Conservation (phyloP, 2,113 vertebrate species). For the Hypomesus transpacificus region DNA sequence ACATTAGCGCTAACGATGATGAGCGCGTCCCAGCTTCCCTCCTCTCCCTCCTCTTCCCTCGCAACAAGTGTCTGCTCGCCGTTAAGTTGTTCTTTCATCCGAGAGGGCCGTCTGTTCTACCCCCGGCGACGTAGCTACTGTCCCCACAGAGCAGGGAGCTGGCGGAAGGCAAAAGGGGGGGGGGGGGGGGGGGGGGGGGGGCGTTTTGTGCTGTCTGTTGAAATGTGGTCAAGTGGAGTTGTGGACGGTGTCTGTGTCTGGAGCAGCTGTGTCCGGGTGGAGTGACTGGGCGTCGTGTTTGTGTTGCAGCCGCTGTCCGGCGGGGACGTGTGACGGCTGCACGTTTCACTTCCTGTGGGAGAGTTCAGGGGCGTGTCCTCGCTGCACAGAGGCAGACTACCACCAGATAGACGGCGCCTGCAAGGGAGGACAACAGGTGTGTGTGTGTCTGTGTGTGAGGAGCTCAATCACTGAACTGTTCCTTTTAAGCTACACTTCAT, state of each 20-base stretch:
- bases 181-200: too few species aligned
- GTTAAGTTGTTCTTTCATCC: too few species aligned
- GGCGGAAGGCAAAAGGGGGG: too few species aligned
- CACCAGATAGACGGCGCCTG: constrained; percentile 92
- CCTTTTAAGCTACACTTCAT: background rate
- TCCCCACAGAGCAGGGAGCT: too few species aligned
- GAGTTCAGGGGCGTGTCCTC: constrained; percentile 90
- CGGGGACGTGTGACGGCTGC: constrained; percentile 93
- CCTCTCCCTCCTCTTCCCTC: too few species aligned
- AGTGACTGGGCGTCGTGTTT: constrained; percentile 26
- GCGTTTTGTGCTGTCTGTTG: too few species aligned
- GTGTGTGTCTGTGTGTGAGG: constrained; percentile 10
- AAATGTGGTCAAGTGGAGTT: background rate
- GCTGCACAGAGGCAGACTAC: constrained; percentile 85
- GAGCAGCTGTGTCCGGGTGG: background rate
- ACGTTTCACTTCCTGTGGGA: constrained; percentile 93
- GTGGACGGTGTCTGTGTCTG: background rate
- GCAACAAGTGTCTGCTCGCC: too few species aligned
- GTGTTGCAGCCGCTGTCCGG: constrained; percentile 79
- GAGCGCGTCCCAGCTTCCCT: too few species aligned
- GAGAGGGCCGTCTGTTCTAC: too few species aligned
- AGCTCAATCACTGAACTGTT: too few species aligned
- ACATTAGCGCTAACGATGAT: too few species aligned
- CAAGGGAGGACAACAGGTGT: constrained; percentile 86
- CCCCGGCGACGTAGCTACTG: too few species aligned